These are phyloP conservation scores for Cephalopachus bancanus DNA, from an alignment of 2,797 vertebrate genomes.

Conservation along the genomic window DNA sequence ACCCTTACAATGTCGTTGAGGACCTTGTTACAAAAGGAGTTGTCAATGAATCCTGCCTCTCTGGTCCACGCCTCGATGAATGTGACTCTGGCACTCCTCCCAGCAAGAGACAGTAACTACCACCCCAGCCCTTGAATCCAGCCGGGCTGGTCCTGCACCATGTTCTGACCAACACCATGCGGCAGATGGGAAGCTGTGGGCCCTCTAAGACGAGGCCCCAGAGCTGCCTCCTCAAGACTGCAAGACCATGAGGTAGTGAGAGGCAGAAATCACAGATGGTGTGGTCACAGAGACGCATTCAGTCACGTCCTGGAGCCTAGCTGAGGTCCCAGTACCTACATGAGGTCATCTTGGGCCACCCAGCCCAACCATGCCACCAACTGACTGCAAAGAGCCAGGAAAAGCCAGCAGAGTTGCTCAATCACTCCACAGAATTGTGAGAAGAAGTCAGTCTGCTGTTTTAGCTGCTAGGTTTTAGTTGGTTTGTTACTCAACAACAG, in stretches of 20 bases:
- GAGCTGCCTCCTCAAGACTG: not conserved
- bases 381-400: not conserved
- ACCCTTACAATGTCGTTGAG: not conserved
- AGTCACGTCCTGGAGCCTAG: not conserved
- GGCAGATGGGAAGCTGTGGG: not conserved
- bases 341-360: not conserved
- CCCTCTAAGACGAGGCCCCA: not conserved
- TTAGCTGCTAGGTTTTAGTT: not conserved
- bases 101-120: not conserved
- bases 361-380: not conserved
- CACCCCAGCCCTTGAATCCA: not conserved
- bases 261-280: not conserved
- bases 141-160: not conserved
- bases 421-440: not conserved
- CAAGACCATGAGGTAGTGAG: not conserved
- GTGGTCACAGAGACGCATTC: not conserved
- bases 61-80: not conserved
- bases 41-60: not conserved
- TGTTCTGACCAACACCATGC: not conserved
- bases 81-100: not conserved
- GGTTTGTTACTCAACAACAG: not conserved
- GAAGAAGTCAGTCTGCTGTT: not conserved
- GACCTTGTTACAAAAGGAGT: not conserved
- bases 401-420: not conserved
- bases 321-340: not conserved